Evolutionary conservation across 2,888 invertebrate genomes (phyloP).

Genomic region (Dysmachus trigonus): DNA sequence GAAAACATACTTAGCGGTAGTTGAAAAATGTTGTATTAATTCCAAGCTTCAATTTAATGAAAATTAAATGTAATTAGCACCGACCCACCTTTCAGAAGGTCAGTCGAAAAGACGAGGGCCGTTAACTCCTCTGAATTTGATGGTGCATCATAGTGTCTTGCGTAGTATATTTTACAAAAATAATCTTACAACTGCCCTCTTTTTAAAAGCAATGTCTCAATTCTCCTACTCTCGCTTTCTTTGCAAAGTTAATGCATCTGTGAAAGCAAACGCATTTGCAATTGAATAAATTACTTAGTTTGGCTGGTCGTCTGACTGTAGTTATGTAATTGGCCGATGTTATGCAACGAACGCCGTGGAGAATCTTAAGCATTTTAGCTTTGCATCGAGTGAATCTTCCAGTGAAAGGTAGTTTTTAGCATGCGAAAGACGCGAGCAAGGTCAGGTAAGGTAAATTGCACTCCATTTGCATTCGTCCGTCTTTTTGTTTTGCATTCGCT

Average conservation of each 20-base stretch:
- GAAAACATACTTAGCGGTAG: background rate
- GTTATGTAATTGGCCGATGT: background rate
- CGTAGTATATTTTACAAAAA: background rate
- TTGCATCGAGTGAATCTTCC: background rate
- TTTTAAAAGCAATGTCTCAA: background rate
- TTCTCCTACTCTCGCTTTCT: background rate
- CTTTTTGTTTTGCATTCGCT: background rate
- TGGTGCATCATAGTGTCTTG: background rate
- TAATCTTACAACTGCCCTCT: background rate
- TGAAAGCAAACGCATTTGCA: background rate
- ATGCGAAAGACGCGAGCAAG: conserved; percentile 15
- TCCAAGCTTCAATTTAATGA: background rate
- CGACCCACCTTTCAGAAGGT: background rate
- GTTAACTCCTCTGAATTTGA: background rate
- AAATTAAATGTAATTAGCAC: background rate
- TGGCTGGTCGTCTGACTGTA: background rate
- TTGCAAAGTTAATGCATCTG: background rate
- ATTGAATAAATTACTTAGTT: conserved; percentile 17
- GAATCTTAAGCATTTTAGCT: background rate
- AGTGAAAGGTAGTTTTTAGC: conserved; percentile 13
- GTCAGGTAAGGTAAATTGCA: conserved; percentile 12
- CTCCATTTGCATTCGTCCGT: background rate
- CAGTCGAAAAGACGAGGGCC: background rate
- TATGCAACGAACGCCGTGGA: background rate
- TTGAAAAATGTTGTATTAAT: background rate